Conservation (phyloP, 2,797 vertebrate species). For the Synaphobranchus kaupii region DNA sequence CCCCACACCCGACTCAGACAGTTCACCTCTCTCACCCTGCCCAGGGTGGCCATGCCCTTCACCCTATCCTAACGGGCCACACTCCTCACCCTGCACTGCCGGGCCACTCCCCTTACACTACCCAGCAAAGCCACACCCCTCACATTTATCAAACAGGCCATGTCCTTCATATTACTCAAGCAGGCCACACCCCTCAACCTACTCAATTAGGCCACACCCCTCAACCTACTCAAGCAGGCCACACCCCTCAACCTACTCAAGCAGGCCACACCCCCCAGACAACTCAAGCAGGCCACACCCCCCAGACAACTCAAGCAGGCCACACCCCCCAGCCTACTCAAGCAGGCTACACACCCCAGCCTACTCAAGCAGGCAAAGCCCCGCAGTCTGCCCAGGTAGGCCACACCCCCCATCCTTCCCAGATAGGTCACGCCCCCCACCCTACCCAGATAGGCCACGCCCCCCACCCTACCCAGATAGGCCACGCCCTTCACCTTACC, state of each 20-base stretch:
- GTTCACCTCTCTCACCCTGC: conserved; percentile 56
- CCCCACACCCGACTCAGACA: conserved; percentile 57
- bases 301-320: conserved; percentile 63
- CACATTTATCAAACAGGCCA: conserved; percentile 51
- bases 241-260: conserved; percentile 64
- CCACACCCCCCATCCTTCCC: conserved; percentile 58
- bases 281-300: conserved; percentile 54
- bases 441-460: conserved; percentile 61
- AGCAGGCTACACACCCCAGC: conserved; percentile 60
- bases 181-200: conserved; percentile 52
- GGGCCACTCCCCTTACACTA: conserved; percentile 51
- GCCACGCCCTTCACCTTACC: conserved; percentile 55
- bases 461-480: conserved; percentile 64
- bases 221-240: conserved; percentile 42
- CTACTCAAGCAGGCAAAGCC: conserved; percentile 51
- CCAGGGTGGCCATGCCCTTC: conserved; percentile 64
- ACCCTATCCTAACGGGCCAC: conserved; percentile 60
- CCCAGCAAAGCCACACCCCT: conserved; percentile 39
- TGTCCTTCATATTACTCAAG: too few relatives aligned
- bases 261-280: conserved; percentile 62
- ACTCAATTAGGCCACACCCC: conserved; percentile 37
- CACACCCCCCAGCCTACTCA: conserved; percentile 65
- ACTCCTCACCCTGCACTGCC: conserved; percentile 46
- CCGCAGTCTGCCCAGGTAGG: conserved; percentile 56
- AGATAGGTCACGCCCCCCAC: conserved; percentile 65